Evolutionary conservation across 2,888 invertebrate species (phyloP).

Genomic region (Lasioglossum malachurum): DNA sequence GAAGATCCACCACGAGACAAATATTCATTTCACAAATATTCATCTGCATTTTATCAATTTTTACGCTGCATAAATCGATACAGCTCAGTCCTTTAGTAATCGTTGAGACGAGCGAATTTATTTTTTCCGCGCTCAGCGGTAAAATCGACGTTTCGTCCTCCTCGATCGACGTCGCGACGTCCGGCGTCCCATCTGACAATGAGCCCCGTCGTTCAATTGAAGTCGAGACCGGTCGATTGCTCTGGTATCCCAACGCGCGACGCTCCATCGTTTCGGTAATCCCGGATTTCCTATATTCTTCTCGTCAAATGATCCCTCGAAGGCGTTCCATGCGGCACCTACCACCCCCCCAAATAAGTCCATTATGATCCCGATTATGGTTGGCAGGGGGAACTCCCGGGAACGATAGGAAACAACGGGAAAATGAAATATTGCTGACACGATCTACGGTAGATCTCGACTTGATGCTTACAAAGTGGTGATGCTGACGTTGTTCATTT

Average conservation of each 20-base stretch:
- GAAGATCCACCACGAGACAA: not conserved
- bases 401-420: not conserved
- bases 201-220: not conserved
- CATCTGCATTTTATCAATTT: no score
- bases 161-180: not conserved
- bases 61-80: no score
- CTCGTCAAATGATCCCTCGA: not conserved
- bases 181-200: not conserved
- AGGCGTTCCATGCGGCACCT: not conserved
- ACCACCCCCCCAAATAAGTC: not conserved
- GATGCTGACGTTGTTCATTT: not conserved
- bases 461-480: not conserved
- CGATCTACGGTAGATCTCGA: not conserved
- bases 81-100: not conserved
- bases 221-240: not conserved
- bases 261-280: constrained; percentile 5
- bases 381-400: not conserved
- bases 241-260: not conserved
- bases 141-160: not conserved
- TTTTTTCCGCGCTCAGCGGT: not conserved
- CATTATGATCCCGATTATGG: not conserved
- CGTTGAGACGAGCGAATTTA: not conserved
- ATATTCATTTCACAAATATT: no score
- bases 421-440: not conserved
- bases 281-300: not conserved